These are phyloP conservation scores for Apamea anceps DNA, from an alignment of 2,888 invertebrate genomes.

Conservation along the genomic window DNA sequence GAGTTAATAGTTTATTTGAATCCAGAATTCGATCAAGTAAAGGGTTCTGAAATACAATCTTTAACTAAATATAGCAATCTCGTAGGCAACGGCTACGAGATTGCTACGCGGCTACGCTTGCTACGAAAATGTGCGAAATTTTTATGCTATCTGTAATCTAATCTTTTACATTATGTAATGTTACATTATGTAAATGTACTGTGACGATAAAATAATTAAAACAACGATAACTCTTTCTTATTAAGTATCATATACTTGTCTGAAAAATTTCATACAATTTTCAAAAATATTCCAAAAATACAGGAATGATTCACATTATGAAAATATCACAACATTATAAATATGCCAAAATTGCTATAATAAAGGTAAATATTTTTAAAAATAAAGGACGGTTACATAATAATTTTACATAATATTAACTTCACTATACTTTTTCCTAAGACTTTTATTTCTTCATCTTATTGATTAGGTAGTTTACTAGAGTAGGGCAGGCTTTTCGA, in stretches of 20 bases:
- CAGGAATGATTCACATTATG: conserved; percentile 87
- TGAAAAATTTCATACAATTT: conserved; percentile 87
- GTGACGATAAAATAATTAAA: conserved; percentile 61
- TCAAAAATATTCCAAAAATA: conserved; percentile 87
- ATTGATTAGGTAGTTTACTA: conserved; percentile 74
- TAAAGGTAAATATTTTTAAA: conserved; percentile 87
- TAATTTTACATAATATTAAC: conserved; percentile 85
- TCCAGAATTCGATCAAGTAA: not conserved
- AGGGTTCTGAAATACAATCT: not conserved
- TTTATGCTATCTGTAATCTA: not conserved
- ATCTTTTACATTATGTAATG: conserved; percentile 11
- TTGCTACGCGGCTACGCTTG: conserved; percentile 49
- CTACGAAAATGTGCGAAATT: conserved; percentile 30
- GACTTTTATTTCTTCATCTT: conserved; percentile 77
- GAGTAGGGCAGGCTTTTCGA: conserved; percentile 71
- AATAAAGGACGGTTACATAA: conserved; percentile 84
- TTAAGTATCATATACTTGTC: conserved; percentile 85
- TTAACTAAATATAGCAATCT: not conserved
- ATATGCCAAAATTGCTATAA: conserved; percentile 87
- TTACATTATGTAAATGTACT: too few relatives aligned
- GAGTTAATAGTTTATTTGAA: not conserved
- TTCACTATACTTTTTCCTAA: conserved; percentile 81
- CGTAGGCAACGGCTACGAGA: conserved; percentile 39
- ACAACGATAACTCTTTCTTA: conserved; percentile 71
- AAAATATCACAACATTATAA: conserved; percentile 88